A percentile compares a stretch with the other conserved stretches of the same genome.
Evolutionary conservation across 2,797 vertebrate genomes (phyloP).

Genomic region (Bryconaethiops microstoma): DNA sequence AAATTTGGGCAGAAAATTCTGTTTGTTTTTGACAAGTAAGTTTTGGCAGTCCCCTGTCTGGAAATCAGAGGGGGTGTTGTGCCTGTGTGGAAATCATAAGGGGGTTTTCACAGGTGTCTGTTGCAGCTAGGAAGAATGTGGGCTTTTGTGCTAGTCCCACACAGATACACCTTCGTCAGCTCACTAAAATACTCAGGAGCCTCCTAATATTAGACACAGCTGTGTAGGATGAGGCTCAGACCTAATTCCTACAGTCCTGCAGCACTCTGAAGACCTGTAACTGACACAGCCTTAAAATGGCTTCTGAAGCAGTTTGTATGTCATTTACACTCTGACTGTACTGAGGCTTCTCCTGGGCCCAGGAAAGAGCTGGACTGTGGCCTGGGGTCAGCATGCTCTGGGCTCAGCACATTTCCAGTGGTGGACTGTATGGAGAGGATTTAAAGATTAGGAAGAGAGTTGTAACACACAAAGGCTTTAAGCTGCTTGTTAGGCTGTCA

Average conservation of each 20-base stretch:
- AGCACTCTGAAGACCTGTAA: background rate
- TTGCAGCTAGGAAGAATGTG: background rate
- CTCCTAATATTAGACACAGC: background rate
- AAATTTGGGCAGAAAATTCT: too few relatives aligned
- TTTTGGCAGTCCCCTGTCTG: too few relatives aligned
- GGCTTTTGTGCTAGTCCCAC: background rate
- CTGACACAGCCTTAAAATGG: background rate
- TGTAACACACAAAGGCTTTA: slow-evolving; percentile 48
- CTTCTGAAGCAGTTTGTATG: slow-evolving; percentile 21
- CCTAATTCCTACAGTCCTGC: background rate
- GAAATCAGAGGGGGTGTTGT: too few relatives aligned
- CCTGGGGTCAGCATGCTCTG: slow-evolving; percentile 13
- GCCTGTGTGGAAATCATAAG: too few relatives aligned
- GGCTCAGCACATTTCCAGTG: slow-evolving; percentile 46
- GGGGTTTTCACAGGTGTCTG: background rate
- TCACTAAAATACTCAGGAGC: background rate
- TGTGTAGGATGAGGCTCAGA: background rate
- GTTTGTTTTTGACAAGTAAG: too few relatives aligned
- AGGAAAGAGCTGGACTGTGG: slow-evolving; percentile 8
- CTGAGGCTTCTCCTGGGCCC: slow-evolving; percentile 7
- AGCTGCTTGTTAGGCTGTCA: slow-evolving; percentile 41
- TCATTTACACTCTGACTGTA: slow-evolving; percentile 3
- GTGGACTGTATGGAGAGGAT: slow-evolving; percentile 45
- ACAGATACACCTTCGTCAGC: background rate
- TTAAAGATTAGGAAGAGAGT: slow-evolving; percentile 51